Evolutionary conservation across 2,888 invertebrate species (phyloP).

Genomic region (Volucella bombylans): DNA sequence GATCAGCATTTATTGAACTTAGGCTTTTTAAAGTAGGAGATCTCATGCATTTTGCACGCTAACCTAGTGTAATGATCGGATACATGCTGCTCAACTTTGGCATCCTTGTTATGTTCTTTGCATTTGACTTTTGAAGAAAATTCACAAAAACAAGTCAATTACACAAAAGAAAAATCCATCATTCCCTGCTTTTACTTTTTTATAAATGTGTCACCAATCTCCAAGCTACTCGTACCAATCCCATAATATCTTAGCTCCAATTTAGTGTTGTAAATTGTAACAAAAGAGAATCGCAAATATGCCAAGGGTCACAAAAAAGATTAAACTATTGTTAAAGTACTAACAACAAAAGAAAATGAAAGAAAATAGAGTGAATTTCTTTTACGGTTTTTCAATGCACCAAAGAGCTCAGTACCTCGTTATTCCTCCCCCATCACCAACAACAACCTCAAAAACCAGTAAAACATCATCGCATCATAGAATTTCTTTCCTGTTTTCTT

Average conservation of each 20-base stretch:
- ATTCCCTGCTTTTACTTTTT: background rate
- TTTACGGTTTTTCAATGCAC: slow-evolving; percentile 5
- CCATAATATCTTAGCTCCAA: no score
- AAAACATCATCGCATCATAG: slow-evolving; percentile 36
- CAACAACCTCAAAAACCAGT: background rate
- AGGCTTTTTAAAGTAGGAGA: no score
- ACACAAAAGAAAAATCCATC: no score
- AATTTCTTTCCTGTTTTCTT: background rate
- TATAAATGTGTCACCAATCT: background rate
- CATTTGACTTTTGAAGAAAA: no score
- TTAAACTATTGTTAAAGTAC: slow-evolving; percentile 52
- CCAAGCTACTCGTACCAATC: background rate
- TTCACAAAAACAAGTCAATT: no score
- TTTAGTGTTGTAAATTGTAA: slow-evolving; percentile 34
- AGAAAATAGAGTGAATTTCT: slow-evolving; percentile 17
- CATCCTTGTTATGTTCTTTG: no score
- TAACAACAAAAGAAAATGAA: slow-evolving; percentile 23
- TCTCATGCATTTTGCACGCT: no score
- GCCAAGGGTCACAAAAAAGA: slow-evolving; percentile 41
- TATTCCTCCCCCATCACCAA: no score
- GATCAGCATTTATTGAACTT: no score
- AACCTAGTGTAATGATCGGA: no score
- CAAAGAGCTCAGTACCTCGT: background rate
- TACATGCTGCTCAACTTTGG: no score
- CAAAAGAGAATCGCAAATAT: slow-evolving; percentile 35